Percentiles rank a stretch among this genome's conserved stretches.
Conservation (phyloP, 2,888 invertebrate genomes). For the Cheilosia soror region DNA sequence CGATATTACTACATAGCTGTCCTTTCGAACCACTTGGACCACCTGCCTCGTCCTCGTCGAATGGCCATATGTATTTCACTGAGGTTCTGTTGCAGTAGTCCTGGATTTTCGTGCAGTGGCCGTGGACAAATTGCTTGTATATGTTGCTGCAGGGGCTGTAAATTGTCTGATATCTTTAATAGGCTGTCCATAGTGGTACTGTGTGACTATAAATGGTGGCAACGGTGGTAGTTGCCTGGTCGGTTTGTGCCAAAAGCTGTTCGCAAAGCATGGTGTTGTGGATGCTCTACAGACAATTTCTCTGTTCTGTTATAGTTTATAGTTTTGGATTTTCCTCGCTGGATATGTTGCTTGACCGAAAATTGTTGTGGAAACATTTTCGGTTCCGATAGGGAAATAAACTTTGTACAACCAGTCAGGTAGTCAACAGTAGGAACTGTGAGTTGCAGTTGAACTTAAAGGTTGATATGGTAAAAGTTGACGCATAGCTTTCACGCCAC, state of each 20-base stretch:
- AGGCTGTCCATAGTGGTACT: constrained; percentile 72
- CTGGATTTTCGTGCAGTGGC: constrained; percentile 59
- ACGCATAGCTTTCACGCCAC: too few species aligned
- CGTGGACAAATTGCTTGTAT: constrained; percentile 73
- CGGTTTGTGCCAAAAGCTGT: constrained; percentile 63
- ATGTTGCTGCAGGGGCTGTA: constrained; percentile 74
- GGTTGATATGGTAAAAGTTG: not conserved
- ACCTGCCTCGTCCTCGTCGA: constrained; percentile 13
- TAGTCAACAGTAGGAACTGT: constrained; percentile 17
- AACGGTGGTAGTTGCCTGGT: constrained; percentile 31
- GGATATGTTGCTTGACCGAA: constrained; percentile 57
- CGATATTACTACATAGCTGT: constrained; percentile 66
- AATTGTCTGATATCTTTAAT: constrained; percentile 76
- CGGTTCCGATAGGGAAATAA: constrained; percentile 8
- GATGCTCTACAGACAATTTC: constrained; percentile 32
- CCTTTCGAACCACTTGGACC: constrained; percentile 22
- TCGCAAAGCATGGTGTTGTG: constrained; percentile 45
- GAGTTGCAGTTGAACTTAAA: constrained; percentile 27
- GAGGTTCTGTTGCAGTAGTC: constrained; percentile 50
- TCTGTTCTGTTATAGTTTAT: constrained; percentile 68
- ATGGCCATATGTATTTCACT: not conserved
- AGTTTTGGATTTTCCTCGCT: constrained; percentile 54
- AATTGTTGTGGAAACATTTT: constrained; percentile 64
- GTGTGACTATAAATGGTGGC: constrained; percentile 66
- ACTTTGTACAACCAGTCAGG: constrained; percentile 33